These are phyloP conservation scores for Ennomos erosarius DNA, from an alignment of 2,888 invertebrate species.

Conservation along the genomic window DNA sequence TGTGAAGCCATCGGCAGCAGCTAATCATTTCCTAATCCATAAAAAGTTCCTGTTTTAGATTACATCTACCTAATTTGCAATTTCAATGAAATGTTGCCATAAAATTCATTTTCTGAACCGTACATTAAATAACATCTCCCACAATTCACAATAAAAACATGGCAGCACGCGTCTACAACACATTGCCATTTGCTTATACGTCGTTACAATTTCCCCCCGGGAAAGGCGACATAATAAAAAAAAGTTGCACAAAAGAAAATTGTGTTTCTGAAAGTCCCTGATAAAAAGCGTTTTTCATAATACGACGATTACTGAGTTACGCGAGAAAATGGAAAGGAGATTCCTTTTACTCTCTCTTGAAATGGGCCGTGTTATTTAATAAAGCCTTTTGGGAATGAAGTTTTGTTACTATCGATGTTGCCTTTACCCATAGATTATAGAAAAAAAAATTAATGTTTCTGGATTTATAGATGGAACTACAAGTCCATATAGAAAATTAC, in stretches of 20 bases:
- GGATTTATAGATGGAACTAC: too few species aligned
- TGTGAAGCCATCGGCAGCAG: too few species aligned
- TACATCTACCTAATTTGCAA: too few species aligned
- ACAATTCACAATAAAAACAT: constrained; percentile 16
- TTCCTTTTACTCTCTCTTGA: constrained; percentile 34
- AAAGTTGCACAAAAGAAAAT: constrained; percentile 58
- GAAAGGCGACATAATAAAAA: constrained; percentile 32
- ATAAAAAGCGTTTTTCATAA: constrained; percentile 53
- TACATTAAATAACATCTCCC: constrained; percentile 17
- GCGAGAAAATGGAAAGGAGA: constrained; percentile 41
- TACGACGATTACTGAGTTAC: constrained; percentile 51
- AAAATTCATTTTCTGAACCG: constrained; percentile 11
- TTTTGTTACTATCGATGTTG: constrained; percentile 4
- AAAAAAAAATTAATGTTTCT: too few species aligned
- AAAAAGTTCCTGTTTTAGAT: too few species aligned
- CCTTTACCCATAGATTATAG: too few species aligned
- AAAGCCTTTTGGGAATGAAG: constrained; percentile 18
- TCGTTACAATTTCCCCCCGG: constrained; percentile 27
- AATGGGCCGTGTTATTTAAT: constrained; percentile 38
- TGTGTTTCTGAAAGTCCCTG: constrained; percentile 52
- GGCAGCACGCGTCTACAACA: constrained; percentile 19
- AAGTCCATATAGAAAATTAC: too few species aligned
- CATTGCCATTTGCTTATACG: constrained; percentile 25
- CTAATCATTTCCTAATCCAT: too few species aligned
- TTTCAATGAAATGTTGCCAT: background rate